Percentiles rank a stretch among this genome's conserved stretches.
phyloP scores from a whole-genome alignment of 2,113 vertebrate genomes.

The Chrysemys picta region DNA sequence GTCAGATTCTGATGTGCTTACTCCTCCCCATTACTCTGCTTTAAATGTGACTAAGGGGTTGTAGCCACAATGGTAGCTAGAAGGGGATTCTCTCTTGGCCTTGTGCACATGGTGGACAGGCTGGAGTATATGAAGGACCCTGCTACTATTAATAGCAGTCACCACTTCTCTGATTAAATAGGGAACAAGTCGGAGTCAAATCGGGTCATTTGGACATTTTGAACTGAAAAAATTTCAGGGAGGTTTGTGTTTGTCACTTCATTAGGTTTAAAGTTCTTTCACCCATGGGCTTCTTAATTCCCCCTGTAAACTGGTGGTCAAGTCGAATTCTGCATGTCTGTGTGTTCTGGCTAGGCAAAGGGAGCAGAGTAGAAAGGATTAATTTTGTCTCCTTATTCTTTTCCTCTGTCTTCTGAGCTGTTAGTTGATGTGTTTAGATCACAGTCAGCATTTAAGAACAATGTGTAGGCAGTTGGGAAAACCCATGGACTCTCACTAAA shows the following conservation, averaged over 20 bases:
- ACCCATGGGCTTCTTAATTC: not conserved
- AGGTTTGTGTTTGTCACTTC: not conserved
- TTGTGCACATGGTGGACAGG: too few relatives aligned
- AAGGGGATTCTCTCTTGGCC: too few relatives aligned
- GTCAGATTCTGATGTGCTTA: not conserved
- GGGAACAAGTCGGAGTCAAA: not conserved
- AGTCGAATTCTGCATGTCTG: not conserved
- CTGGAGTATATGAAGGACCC: not conserved
- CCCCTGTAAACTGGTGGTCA: not conserved
- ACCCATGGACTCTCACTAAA: not conserved
- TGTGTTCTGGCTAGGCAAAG: not conserved
- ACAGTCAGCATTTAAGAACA: not conserved
- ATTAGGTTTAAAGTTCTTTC: not conserved
- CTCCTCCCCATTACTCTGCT: not conserved
- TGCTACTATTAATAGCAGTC: too few relatives aligned
- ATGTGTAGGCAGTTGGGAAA: accelerated
- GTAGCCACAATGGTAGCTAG: not conserved
- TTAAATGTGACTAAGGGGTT: not conserved
- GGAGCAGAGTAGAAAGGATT: not conserved
- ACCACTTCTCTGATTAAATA: not conserved
- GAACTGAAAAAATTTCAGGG: not conserved
- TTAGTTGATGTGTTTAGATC: not conserved
- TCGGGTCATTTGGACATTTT: accelerated
- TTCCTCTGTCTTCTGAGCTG: not conserved
- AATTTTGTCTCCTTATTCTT: not conserved